Evolutionary conservation across 2,113 vertebrate genomes (phyloP), one percentile per base, ranked within the genome.

Genomic region (Gorsachius goisagi): DNA sequence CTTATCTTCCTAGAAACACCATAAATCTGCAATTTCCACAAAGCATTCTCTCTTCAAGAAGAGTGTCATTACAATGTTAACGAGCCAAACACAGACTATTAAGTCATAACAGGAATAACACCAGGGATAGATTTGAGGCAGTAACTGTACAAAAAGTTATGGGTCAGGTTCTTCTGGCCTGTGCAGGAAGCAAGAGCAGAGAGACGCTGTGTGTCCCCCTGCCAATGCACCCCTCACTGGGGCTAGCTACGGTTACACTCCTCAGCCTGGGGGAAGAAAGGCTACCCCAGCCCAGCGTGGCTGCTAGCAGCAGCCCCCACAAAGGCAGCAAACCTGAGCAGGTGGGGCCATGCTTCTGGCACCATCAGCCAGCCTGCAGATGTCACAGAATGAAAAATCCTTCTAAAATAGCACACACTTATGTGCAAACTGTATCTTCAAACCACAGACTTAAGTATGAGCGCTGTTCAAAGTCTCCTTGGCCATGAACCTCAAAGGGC

Each of bases 1-100:
- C 32, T 32, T 77, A 89, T 90, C 79, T 96, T 97, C 96, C 95
- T 96, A 95, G 96, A 93, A 95, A 95, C 35, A 90, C 52, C 39
- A 76, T 89, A 89, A 93, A 95, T 86, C 90, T 95, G 64, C 71
- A 77, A 71, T 77, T 92, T 88, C 83, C 88, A 94, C 76, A 93
- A 84, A 68, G 49, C 60, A 30, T 60, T 92, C 73, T 74, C 89
- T 86, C 78, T 93, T 78, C 79, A 91, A 79, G 81, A 96, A 96
- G 32, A 85, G 84, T 60, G 53, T 71, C 81, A 85, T 94, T 95
- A 91, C 89, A 90, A 94, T 9, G 37, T 67, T 90, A 95, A 95
- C 59, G 49, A 94, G 79, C 78, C 94, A 93, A 95, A 88, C 45
- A 49, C 33, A 93, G 68, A 63, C 59, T 62, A 85, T 91, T 94